Evolutionary conservation across 2,888 invertebrate species (phyloP).

Genomic region (Idaea straminata): DNA sequence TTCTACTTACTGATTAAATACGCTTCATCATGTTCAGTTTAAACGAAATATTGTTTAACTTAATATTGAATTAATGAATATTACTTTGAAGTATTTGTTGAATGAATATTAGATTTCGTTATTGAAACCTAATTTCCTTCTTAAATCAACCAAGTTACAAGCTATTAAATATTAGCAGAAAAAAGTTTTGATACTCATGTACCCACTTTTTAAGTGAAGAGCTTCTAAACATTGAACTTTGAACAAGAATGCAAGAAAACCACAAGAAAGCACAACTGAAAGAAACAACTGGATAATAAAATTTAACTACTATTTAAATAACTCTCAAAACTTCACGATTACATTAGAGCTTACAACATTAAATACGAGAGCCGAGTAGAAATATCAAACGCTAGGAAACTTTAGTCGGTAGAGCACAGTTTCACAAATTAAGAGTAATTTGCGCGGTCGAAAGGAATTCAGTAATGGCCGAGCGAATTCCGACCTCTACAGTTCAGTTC

Average conservation of each 20-base stretch:
- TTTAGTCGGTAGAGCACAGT: conserved; percentile 51
- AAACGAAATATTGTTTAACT: conserved; percentile 21
- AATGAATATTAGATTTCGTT: conserved; percentile 8
- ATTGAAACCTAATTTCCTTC: neutral
- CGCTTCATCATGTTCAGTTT: conserved; percentile 20
- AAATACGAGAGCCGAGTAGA: conserved; percentile 23
- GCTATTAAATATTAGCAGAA: no score
- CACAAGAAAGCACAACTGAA: conserved; percentile 8
- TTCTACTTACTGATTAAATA: conserved; percentile 16
- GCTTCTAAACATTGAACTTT: neutral
- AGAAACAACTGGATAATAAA: conserved; percentile 27
- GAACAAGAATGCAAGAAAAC: neutral
- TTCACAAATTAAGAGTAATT: conserved; percentile 66
- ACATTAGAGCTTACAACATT: conserved; percentile 31
- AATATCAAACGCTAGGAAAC: conserved; percentile 50
- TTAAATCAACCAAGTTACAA: no score
- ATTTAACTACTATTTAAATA: conserved; percentile 32
- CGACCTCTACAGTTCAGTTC: conserved; percentile 39
- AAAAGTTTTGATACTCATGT: no score
- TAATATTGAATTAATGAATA: conserved; percentile 21
- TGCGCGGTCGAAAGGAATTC: conserved; percentile 54
- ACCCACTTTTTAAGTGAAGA: neutral
- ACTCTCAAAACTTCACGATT: conserved; percentile 28
- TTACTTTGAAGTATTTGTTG: conserved; percentile 17
- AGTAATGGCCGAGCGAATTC: conserved; percentile 57